Percentiles rank a stretch among this genome's conserved stretches.
These are phyloP conservation scores for Sula dactylatra DNA, from an alignment of 2,113 vertebrate genomes.

Conservation along the genomic window DNA sequence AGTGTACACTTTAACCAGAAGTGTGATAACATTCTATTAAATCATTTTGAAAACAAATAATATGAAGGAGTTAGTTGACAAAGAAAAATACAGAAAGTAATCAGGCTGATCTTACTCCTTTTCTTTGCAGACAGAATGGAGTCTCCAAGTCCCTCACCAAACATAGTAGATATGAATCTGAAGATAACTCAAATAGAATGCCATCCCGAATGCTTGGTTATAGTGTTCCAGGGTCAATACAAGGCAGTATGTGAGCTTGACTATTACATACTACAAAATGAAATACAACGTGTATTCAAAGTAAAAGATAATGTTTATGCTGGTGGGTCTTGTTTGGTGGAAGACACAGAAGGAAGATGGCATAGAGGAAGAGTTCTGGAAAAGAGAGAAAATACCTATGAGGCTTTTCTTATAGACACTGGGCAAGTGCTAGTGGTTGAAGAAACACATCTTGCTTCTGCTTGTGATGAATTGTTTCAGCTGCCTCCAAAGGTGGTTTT, in stretches of 20 bases:
- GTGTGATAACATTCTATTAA: not conserved
- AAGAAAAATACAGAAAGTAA: not conserved
- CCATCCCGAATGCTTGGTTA: conserved; percentile 75
- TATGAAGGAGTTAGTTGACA: not conserved
- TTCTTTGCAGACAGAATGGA: conserved; percentile 76
- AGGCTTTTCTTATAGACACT: conserved; percentile 84
- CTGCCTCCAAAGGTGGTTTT: conserved; percentile 84
- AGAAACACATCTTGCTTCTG: conserved; percentile 72
- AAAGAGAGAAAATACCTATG: conserved; percentile 64
- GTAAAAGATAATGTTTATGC: conserved; percentile 58
- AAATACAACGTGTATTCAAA: conserved; percentile 85
- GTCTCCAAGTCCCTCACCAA: conserved; percentile 30
- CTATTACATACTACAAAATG: conserved; percentile 84
- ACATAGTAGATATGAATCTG: conserved; percentile 75
- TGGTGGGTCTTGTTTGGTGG: conserved; percentile 84
- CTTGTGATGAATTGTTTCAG: conserved; percentile 78
- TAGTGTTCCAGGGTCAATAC: conserved; percentile 85
- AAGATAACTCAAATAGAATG: conserved; percentile 84
- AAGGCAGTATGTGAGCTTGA: conserved; percentile 80
- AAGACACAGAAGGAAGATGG: conserved; percentile 83
- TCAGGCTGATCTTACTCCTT: not conserved
- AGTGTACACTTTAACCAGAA: not conserved
- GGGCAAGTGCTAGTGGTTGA: conserved; percentile 79
- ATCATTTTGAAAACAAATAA: not conserved
- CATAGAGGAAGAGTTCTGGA: conserved; percentile 87